These are phyloP conservation scores for Tympanoctomys barrerae DNA, from an alignment of 2,797 vertebrate genomes.

Conservation along the genomic window DNA sequence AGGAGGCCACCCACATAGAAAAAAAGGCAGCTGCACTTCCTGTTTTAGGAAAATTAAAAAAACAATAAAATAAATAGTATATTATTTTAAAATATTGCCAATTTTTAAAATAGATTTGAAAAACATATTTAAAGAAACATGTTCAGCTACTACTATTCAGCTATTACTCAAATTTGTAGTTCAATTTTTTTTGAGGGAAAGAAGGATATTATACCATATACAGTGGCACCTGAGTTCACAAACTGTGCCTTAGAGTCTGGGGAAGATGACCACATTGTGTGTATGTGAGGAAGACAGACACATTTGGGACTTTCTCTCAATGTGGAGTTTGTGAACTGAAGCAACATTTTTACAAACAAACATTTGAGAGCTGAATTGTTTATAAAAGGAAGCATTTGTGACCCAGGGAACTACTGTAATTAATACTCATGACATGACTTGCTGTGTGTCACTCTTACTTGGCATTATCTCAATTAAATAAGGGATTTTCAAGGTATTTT, in stretches of 20 bases:
- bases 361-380: background rate
- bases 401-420: background rate
- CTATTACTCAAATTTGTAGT: background rate
- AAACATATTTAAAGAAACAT: background rate
- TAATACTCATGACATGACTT: background rate
- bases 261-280: background rate
- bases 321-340: background rate
- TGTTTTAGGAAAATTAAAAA: background rate
- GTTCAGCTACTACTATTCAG: background rate
- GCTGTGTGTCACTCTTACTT: background rate
- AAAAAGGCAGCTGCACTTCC: background rate
- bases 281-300: too few species aligned
- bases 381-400: background rate
- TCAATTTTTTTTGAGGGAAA: background rate
- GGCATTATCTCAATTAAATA: background rate
- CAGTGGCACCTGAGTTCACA: background rate
- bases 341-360: background rate
- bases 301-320: too few species aligned
- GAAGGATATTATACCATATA: background rate
- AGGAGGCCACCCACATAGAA: rapidly evolving
- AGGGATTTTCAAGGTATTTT: background rate
- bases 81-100: background rate
- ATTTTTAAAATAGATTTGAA: background rate
- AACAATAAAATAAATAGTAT: background rate
- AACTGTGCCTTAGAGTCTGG: background rate